A percentile compares a stretch with the other conserved stretches of the same genome.
phyloP scores from a whole-genome alignment of 2,888 invertebrate species.

The Chromoteleia sp. region DNA sequence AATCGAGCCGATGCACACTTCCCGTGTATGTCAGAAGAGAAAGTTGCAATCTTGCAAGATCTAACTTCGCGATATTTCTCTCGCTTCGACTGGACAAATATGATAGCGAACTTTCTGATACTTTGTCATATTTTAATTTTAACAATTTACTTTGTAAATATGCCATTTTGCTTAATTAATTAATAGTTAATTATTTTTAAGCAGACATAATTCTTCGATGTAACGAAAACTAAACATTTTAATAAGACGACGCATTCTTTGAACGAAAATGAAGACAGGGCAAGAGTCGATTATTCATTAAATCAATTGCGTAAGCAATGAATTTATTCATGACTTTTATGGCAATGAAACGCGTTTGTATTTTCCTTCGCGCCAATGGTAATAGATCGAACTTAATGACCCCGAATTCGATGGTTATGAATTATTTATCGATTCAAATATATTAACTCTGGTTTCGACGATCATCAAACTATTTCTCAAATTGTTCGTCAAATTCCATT shows the following conservation, averaged over 20 bases:
- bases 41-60: slow-evolving; percentile 56
- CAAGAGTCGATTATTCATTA: slow-evolving; percentile 73
- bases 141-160: background rate
- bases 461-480: background rate
- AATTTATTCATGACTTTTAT: slow-evolving; percentile 65
- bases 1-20: slow-evolving; percentile 50
- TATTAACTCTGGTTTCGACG: background rate
- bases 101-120: slow-evolving; percentile 41
- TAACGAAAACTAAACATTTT: no score
- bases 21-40: slow-evolving; percentile 57
- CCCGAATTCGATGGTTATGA: slow-evolving; percentile 66
- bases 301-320: slow-evolving; percentile 60
- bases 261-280: slow-evolving; percentile 36
- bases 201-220: no score
- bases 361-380: slow-evolving; percentile 48
- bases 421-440: slow-evolving; percentile 50
- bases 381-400: slow-evolving; percentile 67
- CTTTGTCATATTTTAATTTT: background rate
- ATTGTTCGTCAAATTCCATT: no score
- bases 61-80: slow-evolving; percentile 52
- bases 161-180: background rate
- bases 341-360: slow-evolving; percentile 56
- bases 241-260: slow-evolving; percentile 22
- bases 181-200: no score
- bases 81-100: slow-evolving; percentile 32